Evolutionary conservation across 1,140 invertebrate species (phyloP).

Genomic region (Plectrocnemia conspersa): DNA sequence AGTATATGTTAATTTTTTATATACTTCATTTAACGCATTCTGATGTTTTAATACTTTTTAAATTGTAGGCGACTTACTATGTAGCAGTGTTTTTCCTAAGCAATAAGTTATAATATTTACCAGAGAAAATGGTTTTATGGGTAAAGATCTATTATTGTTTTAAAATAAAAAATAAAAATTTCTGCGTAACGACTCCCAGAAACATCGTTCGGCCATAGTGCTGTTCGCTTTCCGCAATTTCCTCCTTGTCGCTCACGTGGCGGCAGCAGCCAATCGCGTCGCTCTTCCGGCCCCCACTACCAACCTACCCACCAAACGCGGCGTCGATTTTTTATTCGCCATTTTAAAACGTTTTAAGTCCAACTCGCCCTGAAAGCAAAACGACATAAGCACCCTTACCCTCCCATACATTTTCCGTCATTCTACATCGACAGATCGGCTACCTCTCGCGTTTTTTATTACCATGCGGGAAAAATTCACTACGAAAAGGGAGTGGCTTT

Average conservation of each 20-base stretch:
- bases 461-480: slow-evolving; percentile 18
- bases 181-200: no score
- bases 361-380: slow-evolving; percentile 8
- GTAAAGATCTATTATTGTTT: no score
- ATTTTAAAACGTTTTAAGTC: slow-evolving; percentile 29
- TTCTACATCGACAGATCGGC: neutral
- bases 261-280: slow-evolving; percentile 28
- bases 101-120: no score
- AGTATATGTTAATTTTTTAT: no score
- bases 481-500: slow-evolving; percentile 13
- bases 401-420: neutral
- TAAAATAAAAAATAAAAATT: no score
- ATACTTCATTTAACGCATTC: no score
- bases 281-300: slow-evolving; percentile 26
- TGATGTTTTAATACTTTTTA: no score
- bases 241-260: slow-evolving; percentile 24
- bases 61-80: no score
- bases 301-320: slow-evolving; percentile 7
- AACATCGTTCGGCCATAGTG: slow-evolving; percentile 20
- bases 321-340: slow-evolving; percentile 26
- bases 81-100: no score
- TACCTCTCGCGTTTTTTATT: slow-evolving; percentile 22
- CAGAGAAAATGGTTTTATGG: no score
- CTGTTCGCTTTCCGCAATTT: slow-evolving; percentile 33
- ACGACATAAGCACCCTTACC: slow-evolving; percentile 11